Percentiles rank a stretch among this genome's conserved stretches.
Conservation (phyloP, 2,113 vertebrate species). For the Blennius ocellaris region DNA sequence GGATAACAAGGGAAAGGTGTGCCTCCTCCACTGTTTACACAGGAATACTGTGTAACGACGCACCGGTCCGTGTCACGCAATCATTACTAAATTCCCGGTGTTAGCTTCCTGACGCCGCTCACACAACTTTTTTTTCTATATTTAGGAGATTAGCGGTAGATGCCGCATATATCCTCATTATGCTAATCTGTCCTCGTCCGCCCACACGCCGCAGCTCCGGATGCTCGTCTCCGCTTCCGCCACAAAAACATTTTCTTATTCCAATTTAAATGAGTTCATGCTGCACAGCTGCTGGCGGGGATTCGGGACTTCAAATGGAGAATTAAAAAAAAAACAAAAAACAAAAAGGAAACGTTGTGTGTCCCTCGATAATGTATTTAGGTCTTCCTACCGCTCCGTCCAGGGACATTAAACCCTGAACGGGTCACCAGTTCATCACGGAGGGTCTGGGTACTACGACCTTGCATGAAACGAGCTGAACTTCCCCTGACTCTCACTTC, state of each 20-base stretch:
- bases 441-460: too few relatives aligned
- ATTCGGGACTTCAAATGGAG: conserved; percentile 9
- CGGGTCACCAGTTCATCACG: too few relatives aligned
- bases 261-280: conserved; percentile 12
- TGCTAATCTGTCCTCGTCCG: conserved; percentile 41
- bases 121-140: conserved; percentile 3
- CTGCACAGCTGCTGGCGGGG: conserved; percentile 20
- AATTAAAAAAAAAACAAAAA: not conserved
- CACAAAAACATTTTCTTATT: conserved; percentile 3
- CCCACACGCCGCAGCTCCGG: conserved; percentile 38
- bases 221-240: conserved; percentile 1
- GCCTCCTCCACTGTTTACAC: not conserved
- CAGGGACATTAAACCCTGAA: too few relatives aligned
- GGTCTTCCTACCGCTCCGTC: too few relatives aligned
- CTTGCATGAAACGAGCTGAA: too few relatives aligned
- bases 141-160: conserved; percentile 22
- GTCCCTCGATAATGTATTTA: not conserved
- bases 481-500: too few relatives aligned
- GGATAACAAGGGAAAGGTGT: not conserved
- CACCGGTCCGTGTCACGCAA: not conserved
- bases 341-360: not conserved
- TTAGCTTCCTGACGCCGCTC: not conserved
- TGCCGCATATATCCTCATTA: conserved; percentile 22
- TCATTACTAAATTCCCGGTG: not conserved
- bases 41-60: not conserved